phyloP scores from a whole-genome alignment of 2,797 vertebrate genomes.

The Iguana delicatissima region DNA sequence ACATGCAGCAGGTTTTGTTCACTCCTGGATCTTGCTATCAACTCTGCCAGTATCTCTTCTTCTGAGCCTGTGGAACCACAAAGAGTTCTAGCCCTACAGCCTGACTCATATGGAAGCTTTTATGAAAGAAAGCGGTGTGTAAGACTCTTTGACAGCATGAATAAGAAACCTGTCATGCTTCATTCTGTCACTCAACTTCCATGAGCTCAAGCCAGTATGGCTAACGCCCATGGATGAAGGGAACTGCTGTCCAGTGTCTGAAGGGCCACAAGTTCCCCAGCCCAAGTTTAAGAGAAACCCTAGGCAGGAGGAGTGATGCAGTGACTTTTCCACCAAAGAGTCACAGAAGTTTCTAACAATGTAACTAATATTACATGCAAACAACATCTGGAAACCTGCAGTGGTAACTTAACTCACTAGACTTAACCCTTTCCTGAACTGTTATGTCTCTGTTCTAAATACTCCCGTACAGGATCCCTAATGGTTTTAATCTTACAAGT shows the following conservation, averaged over 20 bases:
- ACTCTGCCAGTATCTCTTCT: not conserved
- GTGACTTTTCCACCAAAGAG: no score
- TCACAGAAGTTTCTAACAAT: no score
- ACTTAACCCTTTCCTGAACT: not conserved
- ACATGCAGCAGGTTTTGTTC: constrained; percentile 8
- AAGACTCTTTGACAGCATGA: not conserved
- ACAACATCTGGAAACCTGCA: not conserved
- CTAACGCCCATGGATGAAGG: not conserved
- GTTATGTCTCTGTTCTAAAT: not conserved
- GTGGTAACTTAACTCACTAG: no score
- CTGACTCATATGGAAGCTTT: not conserved
- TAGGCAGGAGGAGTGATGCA: not conserved
- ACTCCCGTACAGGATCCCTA: not conserved
- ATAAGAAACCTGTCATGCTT: no score
- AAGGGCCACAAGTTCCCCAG: not conserved
- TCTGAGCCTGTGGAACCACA: not conserved
- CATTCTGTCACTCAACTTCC: not conserved
- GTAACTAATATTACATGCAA: not conserved
- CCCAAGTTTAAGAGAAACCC: not conserved
- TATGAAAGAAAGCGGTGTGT: not conserved
- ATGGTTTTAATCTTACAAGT: not conserved
- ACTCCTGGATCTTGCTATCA: not conserved
- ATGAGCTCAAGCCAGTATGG: not conserved
- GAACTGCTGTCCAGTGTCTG: not conserved
- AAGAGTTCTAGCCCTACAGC: not conserved